Evolutionary conservation across 1,140 invertebrate species (phyloP), one percentile per base, ranked within the genome.

Genomic region (Achroia grisella): DNA sequence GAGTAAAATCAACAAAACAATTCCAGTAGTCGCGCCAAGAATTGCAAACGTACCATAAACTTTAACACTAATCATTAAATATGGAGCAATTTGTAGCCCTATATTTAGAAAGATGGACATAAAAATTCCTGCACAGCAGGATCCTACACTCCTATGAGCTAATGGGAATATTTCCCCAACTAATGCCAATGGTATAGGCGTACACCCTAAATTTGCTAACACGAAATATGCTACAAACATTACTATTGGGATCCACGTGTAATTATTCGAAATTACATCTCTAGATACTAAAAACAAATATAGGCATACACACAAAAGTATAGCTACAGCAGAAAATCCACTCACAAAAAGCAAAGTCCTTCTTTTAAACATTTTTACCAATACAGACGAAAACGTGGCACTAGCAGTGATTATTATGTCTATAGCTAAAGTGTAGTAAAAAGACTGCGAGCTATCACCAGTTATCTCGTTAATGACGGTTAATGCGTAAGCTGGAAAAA

Each of bases 111-210:
- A n/a, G 0, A 70, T 2, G 0, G 71, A 71, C 10, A 78, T 29
- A 0, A 62, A 35, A 5, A 78, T 43, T 0, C 74, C 74, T 1
- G 51, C 47, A 4, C 68, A 48, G n/a, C 60, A 46, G 8, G 72
- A 62, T 0, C 76, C 76, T 1, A 55, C 56, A 5, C 59, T 65
- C 52, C 72, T 67, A 43, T 80, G 72, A 1, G 52, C 52, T n/a
- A 82, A 45, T 1, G 74, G 75, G 13, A 76, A 73, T 2, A 79
- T 39, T 46, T 82, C 75, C 8, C 78, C 75, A n/a, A 74, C 47
- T 10, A 82, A 53, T 1, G 70, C 65, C n/a, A 73, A 32, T 6
- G 74, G 70, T 48, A 82, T 74, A 0, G 73, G 68, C 23, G 72
- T 74, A 53, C 71, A 76, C 4, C 78, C 75, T 9, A 79, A 67